Evolutionary conservation across 2,113 vertebrate species (phyloP).

Genomic region (Psophia crepitans): DNA sequence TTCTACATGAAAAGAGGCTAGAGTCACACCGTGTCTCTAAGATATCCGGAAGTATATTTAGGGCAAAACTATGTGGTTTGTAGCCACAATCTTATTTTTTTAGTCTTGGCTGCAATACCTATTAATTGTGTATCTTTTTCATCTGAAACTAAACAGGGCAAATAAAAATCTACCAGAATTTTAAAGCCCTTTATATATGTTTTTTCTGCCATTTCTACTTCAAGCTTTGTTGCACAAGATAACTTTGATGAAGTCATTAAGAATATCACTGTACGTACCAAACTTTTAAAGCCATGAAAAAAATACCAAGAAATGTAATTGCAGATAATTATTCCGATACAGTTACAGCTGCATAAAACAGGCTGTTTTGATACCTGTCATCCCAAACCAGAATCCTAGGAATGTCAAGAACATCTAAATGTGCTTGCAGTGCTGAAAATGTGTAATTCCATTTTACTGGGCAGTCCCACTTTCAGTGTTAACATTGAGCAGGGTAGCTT

Average conservation of each 20-base stretch:
- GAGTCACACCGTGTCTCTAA: slow-evolving; percentile 78
- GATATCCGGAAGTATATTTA: slow-evolving; percentile 73
- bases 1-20: slow-evolving; percentile 78
- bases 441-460: not conserved
- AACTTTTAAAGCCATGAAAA: not conserved
- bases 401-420: not conserved
- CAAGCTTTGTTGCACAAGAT: not conserved
- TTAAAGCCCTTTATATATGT: not conserved
- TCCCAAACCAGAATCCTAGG: not conserved
- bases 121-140: slow-evolving; percentile 78
- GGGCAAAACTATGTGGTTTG: slow-evolving; percentile 65
- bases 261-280: not conserved
- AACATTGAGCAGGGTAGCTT: not conserved
- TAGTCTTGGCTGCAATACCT: slow-evolving; percentile 71
- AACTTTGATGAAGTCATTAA: not conserved
- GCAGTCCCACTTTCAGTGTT: not conserved
- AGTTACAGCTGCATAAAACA: not conserved
- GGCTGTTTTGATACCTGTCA: not conserved
- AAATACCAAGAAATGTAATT: not conserved
- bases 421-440: not conserved
- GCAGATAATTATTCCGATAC: not conserved
- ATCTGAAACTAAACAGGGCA: slow-evolving; percentile 66
- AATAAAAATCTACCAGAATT: not conserved
- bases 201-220: not conserved
- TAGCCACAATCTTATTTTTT: not conserved